phyloP scores from a whole-genome alignment of 2,113 vertebrate genomes.

The Hepsetus odoe region DNA sequence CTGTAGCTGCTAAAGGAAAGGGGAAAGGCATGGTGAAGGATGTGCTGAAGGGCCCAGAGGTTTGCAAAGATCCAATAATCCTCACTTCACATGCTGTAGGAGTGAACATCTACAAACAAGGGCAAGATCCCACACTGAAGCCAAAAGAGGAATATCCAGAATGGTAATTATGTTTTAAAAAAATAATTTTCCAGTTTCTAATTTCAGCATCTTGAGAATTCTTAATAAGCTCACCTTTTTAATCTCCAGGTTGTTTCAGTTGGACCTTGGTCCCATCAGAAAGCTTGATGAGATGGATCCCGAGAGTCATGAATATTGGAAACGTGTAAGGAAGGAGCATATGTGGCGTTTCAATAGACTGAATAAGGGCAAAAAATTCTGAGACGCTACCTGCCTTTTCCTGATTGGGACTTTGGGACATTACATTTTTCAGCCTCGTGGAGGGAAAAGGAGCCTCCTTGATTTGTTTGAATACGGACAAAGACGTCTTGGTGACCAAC shows the following conservation, averaged over 20 bases:
- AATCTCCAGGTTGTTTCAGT: conserved; percentile 82
- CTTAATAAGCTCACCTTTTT: neutral
- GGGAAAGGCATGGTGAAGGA: conserved; percentile 76
- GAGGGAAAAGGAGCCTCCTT: no score
- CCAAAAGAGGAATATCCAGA: conserved; percentile 82
- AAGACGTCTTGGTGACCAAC: no score
- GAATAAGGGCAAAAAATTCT: conserved; percentile 81
- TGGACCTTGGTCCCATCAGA: conserved; percentile 79
- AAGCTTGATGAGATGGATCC: conserved; percentile 82
- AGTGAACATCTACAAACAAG: conserved; percentile 85
- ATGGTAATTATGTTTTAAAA: conserved; percentile 78
- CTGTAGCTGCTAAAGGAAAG: conserved; percentile 78
- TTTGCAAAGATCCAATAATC: conserved; percentile 83
- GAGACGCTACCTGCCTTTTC: neutral
- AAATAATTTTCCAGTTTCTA: neutral
- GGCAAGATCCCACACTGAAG: conserved; percentile 84
- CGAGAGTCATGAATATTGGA: conserved; percentile 79
- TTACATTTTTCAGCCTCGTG: neutral
- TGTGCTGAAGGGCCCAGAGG: conserved; percentile 81
- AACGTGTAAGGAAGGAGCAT: conserved; percentile 83
- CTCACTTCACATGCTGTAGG: conserved; percentile 85
- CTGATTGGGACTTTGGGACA: neutral
- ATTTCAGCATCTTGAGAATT: neutral
- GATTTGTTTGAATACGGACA: no score
- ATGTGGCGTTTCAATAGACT: conserved; percentile 84